These are phyloP conservation scores for Crotalus helleri DNA, from an alignment of 2,113 vertebrate genomes.

Conservation along the genomic window DNA sequence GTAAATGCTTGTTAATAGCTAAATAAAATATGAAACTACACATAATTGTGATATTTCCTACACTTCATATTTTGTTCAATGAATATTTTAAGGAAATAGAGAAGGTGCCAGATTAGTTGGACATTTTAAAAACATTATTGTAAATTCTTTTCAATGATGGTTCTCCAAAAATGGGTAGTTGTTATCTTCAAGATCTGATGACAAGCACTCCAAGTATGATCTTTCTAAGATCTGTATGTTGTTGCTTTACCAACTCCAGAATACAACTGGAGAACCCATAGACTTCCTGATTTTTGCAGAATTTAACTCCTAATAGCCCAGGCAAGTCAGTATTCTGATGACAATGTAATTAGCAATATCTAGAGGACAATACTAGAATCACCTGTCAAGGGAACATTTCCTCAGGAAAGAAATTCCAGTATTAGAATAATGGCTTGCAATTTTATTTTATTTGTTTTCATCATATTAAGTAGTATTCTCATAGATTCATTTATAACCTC, in stretches of 20 bases:
- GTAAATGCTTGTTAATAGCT: neutral
- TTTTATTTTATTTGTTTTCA: neutral
- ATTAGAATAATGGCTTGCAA: neutral
- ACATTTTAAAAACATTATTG: neutral
- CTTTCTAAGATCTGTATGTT: neutral
- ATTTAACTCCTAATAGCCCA: neutral
- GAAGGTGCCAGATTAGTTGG: neutral
- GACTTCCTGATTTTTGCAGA: neutral
- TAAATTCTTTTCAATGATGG: neutral
- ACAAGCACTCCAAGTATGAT: neutral
- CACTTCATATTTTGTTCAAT: neutral
- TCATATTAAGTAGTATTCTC: no score
- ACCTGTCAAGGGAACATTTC: neutral
- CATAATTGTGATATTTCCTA: neutral
- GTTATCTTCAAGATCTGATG: neutral
- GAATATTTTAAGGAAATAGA: slow-evolving; percentile 17
- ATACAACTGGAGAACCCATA: neutral
- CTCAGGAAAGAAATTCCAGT: neutral
- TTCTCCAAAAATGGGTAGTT: neutral
- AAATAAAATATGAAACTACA: slow-evolving; percentile 40
- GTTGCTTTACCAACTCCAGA: neutral
- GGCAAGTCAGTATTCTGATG: neutral
- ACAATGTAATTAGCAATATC: neutral
- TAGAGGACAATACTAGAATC: neutral
- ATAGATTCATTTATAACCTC: neutral